These are phyloP conservation scores for Cinclus cinclus DNA, from an alignment of 2,113 vertebrate genomes.

Conservation along the genomic window DNA sequence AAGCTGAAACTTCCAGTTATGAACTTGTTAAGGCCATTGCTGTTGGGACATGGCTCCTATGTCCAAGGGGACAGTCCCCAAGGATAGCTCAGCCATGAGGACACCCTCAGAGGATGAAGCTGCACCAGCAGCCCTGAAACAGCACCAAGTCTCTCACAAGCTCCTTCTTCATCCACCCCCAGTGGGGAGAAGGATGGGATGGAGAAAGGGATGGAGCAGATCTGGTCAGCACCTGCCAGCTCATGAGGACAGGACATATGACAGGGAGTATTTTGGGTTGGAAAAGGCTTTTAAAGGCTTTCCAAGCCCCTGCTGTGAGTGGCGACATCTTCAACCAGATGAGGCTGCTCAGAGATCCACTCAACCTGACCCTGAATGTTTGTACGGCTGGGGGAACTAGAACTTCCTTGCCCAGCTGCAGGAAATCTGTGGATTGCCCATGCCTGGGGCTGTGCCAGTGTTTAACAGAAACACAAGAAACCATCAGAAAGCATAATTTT, in stretches of 20 bases:
- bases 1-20: not conserved
- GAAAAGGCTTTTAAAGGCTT: not conserved
- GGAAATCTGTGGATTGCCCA: not conserved
- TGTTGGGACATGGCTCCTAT: not conserved
- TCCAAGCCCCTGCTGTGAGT: rapidly evolving
- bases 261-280: not conserved
- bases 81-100: not conserved
- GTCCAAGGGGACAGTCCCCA: not conserved
- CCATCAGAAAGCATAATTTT: not conserved
- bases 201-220: not conserved
- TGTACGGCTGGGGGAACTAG: not conserved
- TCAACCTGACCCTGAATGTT: not conserved
- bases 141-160: not conserved
- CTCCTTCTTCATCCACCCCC: not conserved
- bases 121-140: not conserved
- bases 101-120: not conserved
- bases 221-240: not conserved
- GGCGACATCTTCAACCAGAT: not conserved
- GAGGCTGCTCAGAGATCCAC: not conserved
- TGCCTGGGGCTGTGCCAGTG: rapidly evolving
- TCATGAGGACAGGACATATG: not conserved
- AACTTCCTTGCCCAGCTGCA: not conserved
- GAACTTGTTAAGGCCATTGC: not conserved
- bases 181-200: not conserved
- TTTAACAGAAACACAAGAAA: not conserved